A percentile compares a stretch with the other conserved stretches of the same genome.
Conservation (phyloP, 1,140 invertebrate species). For the Centruroides sculpturatus region DNA sequence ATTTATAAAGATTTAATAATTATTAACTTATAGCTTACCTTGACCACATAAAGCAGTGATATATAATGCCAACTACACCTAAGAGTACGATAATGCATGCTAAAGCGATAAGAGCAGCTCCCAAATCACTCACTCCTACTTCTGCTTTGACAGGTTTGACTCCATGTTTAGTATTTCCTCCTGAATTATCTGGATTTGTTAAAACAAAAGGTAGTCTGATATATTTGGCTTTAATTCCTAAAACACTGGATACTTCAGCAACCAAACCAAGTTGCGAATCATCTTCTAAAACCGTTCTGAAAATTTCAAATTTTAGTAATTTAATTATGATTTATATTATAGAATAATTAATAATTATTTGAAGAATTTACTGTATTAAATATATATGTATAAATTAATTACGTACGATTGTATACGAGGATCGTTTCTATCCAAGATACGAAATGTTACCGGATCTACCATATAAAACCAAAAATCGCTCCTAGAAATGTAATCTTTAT, state of each 20-base stretch:
- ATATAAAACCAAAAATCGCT: constrained; percentile 77
- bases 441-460: constrained; percentile 59
- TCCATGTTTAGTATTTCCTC: neutral
- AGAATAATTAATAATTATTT: too few species aligned
- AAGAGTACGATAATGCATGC: constrained; percentile 72
- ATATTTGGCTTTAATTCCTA: constrained; percentile 43
- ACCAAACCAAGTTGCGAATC: constrained; percentile 45
- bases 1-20: neutral
- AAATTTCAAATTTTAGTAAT: neutral
- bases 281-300: constrained; percentile 21
- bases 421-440: constrained; percentile 53
- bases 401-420: constrained; percentile 49
- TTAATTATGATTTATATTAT: neutral
- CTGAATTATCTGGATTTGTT: neutral
- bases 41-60: constrained; percentile 83
- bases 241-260: constrained; percentile 33
- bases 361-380: too few species aligned
- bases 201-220: constrained; percentile 43
- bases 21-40: constrained; percentile 41
- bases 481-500: constrained; percentile 5
- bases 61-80: constrained; percentile 68
- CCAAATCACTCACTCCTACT: constrained; percentile 26
- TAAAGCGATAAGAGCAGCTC: constrained; percentile 71
- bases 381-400: too few species aligned
- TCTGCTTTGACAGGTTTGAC: constrained; percentile 1